Percentiles rank a stretch among this genome's conserved stretches.
phyloP scores from a whole-genome alignment of 2,888 invertebrate genomes.

The Lithophane semibrunnea region DNA sequence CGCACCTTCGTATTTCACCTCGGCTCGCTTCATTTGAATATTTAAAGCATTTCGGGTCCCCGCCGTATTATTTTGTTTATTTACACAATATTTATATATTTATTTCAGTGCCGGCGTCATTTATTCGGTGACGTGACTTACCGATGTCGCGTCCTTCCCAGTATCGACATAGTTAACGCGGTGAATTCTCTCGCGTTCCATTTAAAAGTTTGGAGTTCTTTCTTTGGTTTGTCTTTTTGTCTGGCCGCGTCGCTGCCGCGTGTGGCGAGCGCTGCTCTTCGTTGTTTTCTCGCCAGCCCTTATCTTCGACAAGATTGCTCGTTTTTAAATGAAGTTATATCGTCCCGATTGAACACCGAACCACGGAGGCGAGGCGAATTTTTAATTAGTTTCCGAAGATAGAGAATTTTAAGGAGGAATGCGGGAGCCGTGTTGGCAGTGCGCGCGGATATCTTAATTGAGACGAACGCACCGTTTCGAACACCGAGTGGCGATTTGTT shows the following conservation, averaged over 20 bases:
- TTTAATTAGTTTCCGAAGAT: slow-evolving; percentile 91
- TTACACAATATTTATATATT: slow-evolving; percentile 90
- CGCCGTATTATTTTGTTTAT: slow-evolving; percentile 89
- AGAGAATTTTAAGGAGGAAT: slow-evolving; percentile 89
- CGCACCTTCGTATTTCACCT: slow-evolving; percentile 90
- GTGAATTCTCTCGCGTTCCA: slow-evolving; percentile 89
- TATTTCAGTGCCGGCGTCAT: slow-evolving; percentile 88
- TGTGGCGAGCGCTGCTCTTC: slow-evolving; percentile 88
- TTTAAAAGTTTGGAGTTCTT: slow-evolving; percentile 87
- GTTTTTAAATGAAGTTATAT: slow-evolving; percentile 91
- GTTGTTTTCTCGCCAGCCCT: slow-evolving; percentile 89
- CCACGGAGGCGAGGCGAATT: slow-evolving; percentile 88
- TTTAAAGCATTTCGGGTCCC: slow-evolving; percentile 89
- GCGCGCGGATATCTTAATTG: slow-evolving; percentile 88
- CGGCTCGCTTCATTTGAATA: slow-evolving; percentile 90
- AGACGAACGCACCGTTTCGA: slow-evolving; percentile 82
- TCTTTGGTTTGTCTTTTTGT: slow-evolving; percentile 85
- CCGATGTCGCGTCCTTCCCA: slow-evolving; percentile 90
- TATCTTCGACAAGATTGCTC: slow-evolving; percentile 90
- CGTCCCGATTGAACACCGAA: slow-evolving; percentile 88
- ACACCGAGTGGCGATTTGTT: slow-evolving; percentile 84
- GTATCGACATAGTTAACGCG: slow-evolving; percentile 90
- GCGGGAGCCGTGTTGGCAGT: slow-evolving; percentile 85
- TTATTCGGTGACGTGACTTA: slow-evolving; percentile 90
- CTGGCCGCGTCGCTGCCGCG: slow-evolving; percentile 81